Conservation (phyloP, 2,797 vertebrate genomes). For the Cuniculus paca region DNA sequence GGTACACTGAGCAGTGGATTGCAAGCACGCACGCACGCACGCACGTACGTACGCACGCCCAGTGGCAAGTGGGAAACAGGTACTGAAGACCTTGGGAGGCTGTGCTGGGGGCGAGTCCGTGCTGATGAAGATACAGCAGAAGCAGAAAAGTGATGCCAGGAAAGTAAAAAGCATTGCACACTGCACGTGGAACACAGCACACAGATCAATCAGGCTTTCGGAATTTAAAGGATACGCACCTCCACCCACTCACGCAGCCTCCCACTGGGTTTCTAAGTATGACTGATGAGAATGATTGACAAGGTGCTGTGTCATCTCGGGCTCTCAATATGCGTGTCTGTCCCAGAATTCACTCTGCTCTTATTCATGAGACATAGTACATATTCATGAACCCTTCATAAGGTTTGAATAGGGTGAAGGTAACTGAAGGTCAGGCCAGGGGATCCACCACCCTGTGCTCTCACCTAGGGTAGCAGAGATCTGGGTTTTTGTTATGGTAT, state of each 20-base stretch:
- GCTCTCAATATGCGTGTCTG: not conserved
- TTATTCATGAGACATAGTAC: not conserved
- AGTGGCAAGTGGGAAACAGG: not conserved
- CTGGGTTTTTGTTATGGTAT: not conserved
- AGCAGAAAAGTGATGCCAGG: not conserved
- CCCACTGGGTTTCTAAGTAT: not conserved
- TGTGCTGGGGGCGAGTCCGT: not conserved
- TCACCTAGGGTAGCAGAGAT: not conserved
- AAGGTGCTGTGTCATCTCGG: not conserved
- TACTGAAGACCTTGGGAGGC: not conserved
- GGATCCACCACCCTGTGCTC: not conserved
- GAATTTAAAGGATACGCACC: not conserved
- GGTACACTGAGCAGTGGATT: not conserved
- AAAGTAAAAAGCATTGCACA: not conserved
- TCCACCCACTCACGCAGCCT: not conserved
- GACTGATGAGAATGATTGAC: not conserved
- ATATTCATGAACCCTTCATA: not conserved
- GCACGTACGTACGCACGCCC: not conserved
- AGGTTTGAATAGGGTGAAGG: not conserved
- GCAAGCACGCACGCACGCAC: not conserved
- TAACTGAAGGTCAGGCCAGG: not conserved
- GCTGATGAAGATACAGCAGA: not conserved
- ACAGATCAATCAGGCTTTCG: not conserved
- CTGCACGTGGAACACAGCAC: not conserved
- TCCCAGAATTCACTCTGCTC: not conserved